Conservation (phyloP, 1,140 invertebrate species). For the Araneus ventricosus region DNA sequence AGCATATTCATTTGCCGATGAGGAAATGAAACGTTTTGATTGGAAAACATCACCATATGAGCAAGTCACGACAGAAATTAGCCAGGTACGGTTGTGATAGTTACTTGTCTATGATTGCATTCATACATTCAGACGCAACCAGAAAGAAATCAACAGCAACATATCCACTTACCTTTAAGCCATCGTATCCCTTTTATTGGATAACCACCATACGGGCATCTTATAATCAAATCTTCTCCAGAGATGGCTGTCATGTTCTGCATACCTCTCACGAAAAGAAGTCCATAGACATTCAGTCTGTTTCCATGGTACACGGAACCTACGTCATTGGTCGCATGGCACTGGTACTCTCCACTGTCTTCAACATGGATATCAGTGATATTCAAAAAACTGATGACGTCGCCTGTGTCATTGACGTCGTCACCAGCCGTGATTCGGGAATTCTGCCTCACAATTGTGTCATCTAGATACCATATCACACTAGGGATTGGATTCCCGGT, state of each 20-base stretch:
- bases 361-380: conserved; percentile 79
- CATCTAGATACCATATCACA: conserved; percentile 96
- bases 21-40: too few species aligned
- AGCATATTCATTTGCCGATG: too few species aligned
- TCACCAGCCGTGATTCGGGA: conserved; percentile 85
- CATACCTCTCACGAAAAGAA: conserved; percentile 80
- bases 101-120: too few species aligned
- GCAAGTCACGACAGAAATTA: too few species aligned
- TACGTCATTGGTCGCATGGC: conserved; percentile 79
- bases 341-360: conserved; percentile 80
- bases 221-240: conserved; percentile 79
- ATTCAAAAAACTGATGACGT: conserved; percentile 81
- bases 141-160: too few species aligned
- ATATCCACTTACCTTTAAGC: conserved; percentile 82
- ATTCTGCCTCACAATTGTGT: conserved; percentile 77
- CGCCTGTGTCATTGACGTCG: conserved; percentile 78
- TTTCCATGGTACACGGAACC: conserved; percentile 78
- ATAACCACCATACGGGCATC: conserved; percentile 77
- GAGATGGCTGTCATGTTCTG: conserved; percentile 81
- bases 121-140: too few species aligned
- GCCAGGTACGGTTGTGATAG: too few species aligned
- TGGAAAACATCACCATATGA: too few species aligned
- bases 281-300: conserved; percentile 78
- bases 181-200: conserved; percentile 80
- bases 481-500: conserved; percentile 96